Percentiles rank a stretch among this genome's conserved stretches.
Evolutionary conservation across 2,797 vertebrate species (phyloP).

Genomic region (Halcyon chelicuti): DNA sequence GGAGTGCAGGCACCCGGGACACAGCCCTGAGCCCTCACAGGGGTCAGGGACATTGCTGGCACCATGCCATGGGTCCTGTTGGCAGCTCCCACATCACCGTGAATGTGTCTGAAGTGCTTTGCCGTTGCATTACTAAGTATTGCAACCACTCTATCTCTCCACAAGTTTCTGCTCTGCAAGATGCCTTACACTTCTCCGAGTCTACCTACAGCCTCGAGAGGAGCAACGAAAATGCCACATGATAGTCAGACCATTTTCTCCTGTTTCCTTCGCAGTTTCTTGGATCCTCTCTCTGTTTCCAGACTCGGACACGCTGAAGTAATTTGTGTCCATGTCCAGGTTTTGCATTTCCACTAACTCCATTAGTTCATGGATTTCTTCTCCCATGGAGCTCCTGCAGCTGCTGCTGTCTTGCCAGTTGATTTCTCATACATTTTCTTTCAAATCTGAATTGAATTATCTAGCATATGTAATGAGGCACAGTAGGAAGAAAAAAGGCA

Average conservation of each 20-base stretch:
- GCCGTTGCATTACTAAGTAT: background rate
- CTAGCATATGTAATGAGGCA: conserved; percentile 6
- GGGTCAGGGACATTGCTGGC: background rate
- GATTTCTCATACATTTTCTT: conserved; percentile 68
- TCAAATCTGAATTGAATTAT: conserved; percentile 66
- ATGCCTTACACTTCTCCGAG: background rate
- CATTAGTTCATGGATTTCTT: conserved; percentile 20
- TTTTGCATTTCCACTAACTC: conserved; percentile 13
- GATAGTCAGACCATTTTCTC: background rate
- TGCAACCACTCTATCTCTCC: background rate
- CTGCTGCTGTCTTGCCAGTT: conserved; percentile 22
- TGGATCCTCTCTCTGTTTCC: background rate
- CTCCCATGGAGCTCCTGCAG: conserved; percentile 13
- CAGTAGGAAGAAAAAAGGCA: conserved; percentile 23
- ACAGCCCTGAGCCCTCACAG: background rate
- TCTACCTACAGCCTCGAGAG: background rate
- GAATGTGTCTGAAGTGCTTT: background rate
- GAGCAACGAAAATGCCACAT: background rate
- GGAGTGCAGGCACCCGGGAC: background rate
- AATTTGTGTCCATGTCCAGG: conserved; percentile 6
- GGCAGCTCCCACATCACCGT: background rate
- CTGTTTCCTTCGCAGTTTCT: background rate
- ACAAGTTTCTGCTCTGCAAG: background rate
- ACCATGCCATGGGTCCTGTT: background rate
- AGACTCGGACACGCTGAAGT: conserved; percentile 8